phyloP scores from a whole-genome alignment of 2,797 vertebrate genomes.

The Protonibea diacanthus region DNA sequence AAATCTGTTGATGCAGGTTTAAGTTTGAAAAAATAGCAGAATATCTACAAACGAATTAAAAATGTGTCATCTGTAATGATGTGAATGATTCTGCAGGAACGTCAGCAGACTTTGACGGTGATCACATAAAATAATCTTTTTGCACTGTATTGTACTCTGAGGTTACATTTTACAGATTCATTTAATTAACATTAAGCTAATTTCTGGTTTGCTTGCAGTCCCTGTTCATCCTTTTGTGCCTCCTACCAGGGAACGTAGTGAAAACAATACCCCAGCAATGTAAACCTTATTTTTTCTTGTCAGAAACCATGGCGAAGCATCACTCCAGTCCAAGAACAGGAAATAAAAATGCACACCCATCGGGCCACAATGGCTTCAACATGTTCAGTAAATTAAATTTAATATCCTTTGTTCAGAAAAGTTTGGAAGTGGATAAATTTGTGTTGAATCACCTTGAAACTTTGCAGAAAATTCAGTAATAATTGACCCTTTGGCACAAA shows the following conservation, averaged over 20 bases:
- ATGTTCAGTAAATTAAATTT: slow-evolving; percentile 54
- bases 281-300: slow-evolving; percentile 5
- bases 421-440: slow-evolving; percentile 53
- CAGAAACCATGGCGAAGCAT: slow-evolving; percentile 23
- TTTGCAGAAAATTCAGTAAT: slow-evolving; percentile 46
- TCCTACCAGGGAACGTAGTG: not conserved
- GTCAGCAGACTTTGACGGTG: not conserved
- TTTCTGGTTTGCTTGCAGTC: not conserved
- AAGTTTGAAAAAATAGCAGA: too few relatives aligned
- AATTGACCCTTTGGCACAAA: slow-evolving; percentile 57
- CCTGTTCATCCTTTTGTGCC: not conserved
- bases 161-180: not conserved
- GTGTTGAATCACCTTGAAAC: slow-evolving; percentile 61
- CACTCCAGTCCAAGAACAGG: slow-evolving; percentile 39
- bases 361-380: slow-evolving; percentile 41
- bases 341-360: slow-evolving; percentile 43
- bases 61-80: not conserved
- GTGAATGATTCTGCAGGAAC: not conserved
- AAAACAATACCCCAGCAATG: slow-evolving; percentile 7
- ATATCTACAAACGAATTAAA: not conserved
- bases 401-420: slow-evolving; percentile 45
- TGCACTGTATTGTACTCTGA: too few relatives aligned
- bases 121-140: not conserved
- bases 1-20: too few relatives aligned
- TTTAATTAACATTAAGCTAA: not conserved